Percentiles rank a stretch among this genome's conserved stretches.
phyloP scores from a whole-genome alignment of 2,113 vertebrate species.

The Callithrix jacchus region DNA sequence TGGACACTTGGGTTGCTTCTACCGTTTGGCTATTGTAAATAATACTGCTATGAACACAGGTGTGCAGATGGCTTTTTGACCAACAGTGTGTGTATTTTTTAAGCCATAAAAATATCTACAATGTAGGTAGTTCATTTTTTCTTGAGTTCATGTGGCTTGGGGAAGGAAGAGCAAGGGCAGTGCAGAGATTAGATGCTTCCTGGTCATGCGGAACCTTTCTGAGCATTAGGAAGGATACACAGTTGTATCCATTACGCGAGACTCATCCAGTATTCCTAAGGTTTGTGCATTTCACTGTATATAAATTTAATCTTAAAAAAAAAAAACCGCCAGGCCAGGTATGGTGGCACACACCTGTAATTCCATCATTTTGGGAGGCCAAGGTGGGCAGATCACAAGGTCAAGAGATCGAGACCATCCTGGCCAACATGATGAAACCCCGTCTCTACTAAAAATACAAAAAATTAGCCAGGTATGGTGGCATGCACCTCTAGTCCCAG shows the following conservation, averaged over 20 bases:
- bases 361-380: too few relatives aligned
- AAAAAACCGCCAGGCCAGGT: neutral
- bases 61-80: neutral
- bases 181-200: neutral
- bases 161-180: neutral
- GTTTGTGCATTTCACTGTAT: neutral
- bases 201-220: neutral
- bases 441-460: too few relatives aligned
- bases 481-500: too few relatives aligned
- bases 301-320: neutral
- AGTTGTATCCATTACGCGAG: neutral
- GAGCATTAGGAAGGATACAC: neutral
- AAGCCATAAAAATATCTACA: neutral
- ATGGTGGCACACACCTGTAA: too few relatives aligned
- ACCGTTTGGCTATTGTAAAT: neutral
- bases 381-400: too few relatives aligned
- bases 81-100: neutral
- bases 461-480: too few relatives aligned
- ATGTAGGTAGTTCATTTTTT: neutral
- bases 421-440: too few relatives aligned
- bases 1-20: neutral
- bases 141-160: neutral
- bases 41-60: neutral
- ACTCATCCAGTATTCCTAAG: neutral
- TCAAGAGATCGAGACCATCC: too few relatives aligned